Base-by-base conservation (phyloP, 2,888 invertebrate species). In the Chaetoderma sp. region DNA sequence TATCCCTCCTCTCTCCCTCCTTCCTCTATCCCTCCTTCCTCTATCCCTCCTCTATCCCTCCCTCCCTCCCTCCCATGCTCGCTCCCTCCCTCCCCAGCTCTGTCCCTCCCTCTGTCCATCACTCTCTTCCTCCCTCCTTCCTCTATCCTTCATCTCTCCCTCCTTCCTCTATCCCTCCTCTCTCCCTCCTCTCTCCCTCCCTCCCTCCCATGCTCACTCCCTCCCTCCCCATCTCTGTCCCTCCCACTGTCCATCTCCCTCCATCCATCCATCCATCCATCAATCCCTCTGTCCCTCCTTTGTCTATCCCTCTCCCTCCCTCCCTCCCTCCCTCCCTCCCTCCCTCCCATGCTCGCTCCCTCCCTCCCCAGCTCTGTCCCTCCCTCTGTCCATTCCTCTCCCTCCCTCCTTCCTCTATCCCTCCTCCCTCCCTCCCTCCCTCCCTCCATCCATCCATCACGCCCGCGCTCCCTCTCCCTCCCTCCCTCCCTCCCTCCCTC, bases 381-480 rank as follows among this genome's bases (percentile, higher is more conserved):
- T 60, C 2, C 25, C 16, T 16, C n/a, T 13, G 8, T 13, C 27
- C 16, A 6, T 56, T 13, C n/a, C 60, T 18, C 13, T 8, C 18
- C 21, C 45, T 47, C 3, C 47, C 13, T 39, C 6, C 13, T 21
- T 49, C 23, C 21, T 39, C 16, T 21, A 5, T 44, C 45, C 39
- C 62, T 33, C 27, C 42, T 28, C 25, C 39, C 44, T 23, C n/a
- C 16, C 21, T 25, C 30, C 25, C 5, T 16, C n/a, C 60, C 25
- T 2, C 18, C 13, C 28, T 25, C 54, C 55, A 23, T 44, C 33
- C 55, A 23, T 18, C 21, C 52, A 33, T 62, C 25, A 1, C 27
- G 27, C 28, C 23, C 47, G 52, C 27, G 13, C 56, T 27, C 27
- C 44, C 57, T 65, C 49, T 21, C 47, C 4, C 32, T 58, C 30